Conservation (phyloP, 2,888 invertebrate species). For the Euzophera pinguis region DNA sequence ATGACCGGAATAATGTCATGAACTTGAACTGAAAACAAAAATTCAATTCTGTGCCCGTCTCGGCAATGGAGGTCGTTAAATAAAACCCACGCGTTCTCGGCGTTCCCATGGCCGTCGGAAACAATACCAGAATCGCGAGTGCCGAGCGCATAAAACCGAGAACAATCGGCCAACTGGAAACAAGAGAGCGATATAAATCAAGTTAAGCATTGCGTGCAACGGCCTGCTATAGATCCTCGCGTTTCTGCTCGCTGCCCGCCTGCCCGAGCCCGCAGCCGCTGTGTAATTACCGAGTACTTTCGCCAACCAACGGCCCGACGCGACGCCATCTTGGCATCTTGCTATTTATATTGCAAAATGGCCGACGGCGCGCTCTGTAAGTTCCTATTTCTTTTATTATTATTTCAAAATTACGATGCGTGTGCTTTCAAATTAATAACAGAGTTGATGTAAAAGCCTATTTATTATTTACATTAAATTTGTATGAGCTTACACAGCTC, state of each 20-base stretch:
- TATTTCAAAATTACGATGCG: conserved; percentile 37
- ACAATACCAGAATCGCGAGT: conserved; percentile 66
- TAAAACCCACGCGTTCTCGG: conserved; percentile 44
- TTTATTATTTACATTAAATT: neutral
- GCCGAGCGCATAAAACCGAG: conserved; percentile 62
- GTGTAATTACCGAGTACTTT: conserved; percentile 77
- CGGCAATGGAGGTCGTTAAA: conserved; percentile 56
- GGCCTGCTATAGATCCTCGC: conserved; percentile 69
- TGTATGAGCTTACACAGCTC: neutral
- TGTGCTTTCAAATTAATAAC: conserved; percentile 26
- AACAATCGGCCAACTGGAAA: conserved; percentile 73
- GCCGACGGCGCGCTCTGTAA: conserved; percentile 63
- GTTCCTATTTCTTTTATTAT: conserved; percentile 66
- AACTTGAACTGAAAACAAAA: conserved; percentile 46
- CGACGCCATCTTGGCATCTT: conserved; percentile 79
- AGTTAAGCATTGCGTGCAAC: conserved; percentile 72
- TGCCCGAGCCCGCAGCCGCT: conserved; percentile 35
- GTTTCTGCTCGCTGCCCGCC: conserved; percentile 60
- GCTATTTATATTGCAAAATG: conserved; percentile 77
- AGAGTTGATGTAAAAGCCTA: neutral
- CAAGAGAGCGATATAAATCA: conserved; percentile 76
- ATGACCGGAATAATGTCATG: conserved; percentile 27
- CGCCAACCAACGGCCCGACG: conserved; percentile 67
- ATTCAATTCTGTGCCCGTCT: conserved; percentile 33
- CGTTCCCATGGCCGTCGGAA: conserved; percentile 65